Evolutionary conservation across 2,113 vertebrate species (phyloP).

Genomic region (Alces alces): DNA sequence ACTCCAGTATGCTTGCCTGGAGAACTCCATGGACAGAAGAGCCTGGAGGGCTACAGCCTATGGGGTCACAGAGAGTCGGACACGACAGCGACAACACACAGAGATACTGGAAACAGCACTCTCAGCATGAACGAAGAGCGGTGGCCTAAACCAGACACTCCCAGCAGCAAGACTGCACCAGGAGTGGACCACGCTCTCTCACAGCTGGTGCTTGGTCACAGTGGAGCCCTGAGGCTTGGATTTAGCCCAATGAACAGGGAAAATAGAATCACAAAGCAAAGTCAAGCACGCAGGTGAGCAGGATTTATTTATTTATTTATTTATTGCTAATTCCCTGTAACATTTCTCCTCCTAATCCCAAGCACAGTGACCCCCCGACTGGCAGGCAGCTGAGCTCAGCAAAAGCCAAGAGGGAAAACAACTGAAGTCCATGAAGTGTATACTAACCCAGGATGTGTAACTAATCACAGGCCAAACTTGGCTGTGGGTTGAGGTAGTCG

Average conservation of each 20-base stretch:
- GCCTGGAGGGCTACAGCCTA: not conserved
- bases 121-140: not conserved
- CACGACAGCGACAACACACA: not conserved
- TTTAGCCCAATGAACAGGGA: slow-evolving; percentile 35
- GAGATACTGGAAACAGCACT: not conserved
- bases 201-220: not conserved
- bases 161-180: not conserved
- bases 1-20: not conserved
- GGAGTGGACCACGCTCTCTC: not conserved
- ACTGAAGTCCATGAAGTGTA: not conserved
- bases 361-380: slow-evolving; percentile 42
- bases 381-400: not conserved
- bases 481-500: not conserved
- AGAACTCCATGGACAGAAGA: not conserved
- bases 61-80: not conserved
- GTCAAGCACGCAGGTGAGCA: slow-evolving; percentile 29
- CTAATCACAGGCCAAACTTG: not conserved
- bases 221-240: not conserved
- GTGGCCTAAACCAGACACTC: not conserved
- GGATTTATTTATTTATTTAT: not conserved
- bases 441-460: not conserved
- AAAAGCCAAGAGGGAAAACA: not conserved
- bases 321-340: slow-evolving; percentile 66
- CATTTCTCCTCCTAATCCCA: slow-evolving; percentile 61
- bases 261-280: slow-evolving; percentile 62